Base-by-base conservation (phyloP, 2,113 vertebrate species). In the Oncorhynchus tshawytscha region DNA sequence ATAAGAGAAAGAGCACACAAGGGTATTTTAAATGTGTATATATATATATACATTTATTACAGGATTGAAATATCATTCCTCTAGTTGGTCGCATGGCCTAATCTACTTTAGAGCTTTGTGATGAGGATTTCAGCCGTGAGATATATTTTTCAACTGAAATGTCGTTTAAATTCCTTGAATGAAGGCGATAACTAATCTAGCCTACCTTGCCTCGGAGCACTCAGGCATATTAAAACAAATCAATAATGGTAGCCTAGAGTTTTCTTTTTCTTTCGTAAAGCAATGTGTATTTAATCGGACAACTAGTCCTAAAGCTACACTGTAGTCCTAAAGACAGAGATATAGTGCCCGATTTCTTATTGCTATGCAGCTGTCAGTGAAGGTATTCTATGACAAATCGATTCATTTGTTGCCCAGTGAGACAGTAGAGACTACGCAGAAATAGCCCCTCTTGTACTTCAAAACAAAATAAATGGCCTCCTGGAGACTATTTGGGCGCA, bases 1-100 rank as follows among this genome's bases (percentile, higher is more conserved):
- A 90, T 93, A 87, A 86, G 86, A 88, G 82, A 76, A 85, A 85
- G 78, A 88, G 84, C 85, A 86, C 74, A 39, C 86, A 84, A 73
- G 65, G 70, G 74, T 80, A 82, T 82, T 69, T 45, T 82, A 34
- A 76, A 15, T 60, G 60, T 34, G 20, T 51, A 13, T 27, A 27
- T 27, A 27, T 24, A 24, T 65, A 65, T 25, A 25, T 65, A 65
- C 77, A 81, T 90, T 85, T 88, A 89, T 84, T 84, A 16, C 70
- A 83, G 12, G n/a, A 24, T 62, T 62, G 18, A 22, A 62, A 20
- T 39, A 31, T 20, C 29, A 45, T n/a, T 31, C 27, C 16, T 31
- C 25, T 4, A 68, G 5, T 3, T 34, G 67, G 2, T 67, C 27
- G 31, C 65, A 29, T 67, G 15, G 65, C 65, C 9, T 31, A 29